Evolutionary conservation across 2,888 invertebrate species (phyloP).

Genomic region (Pollenia amentaria): DNA sequence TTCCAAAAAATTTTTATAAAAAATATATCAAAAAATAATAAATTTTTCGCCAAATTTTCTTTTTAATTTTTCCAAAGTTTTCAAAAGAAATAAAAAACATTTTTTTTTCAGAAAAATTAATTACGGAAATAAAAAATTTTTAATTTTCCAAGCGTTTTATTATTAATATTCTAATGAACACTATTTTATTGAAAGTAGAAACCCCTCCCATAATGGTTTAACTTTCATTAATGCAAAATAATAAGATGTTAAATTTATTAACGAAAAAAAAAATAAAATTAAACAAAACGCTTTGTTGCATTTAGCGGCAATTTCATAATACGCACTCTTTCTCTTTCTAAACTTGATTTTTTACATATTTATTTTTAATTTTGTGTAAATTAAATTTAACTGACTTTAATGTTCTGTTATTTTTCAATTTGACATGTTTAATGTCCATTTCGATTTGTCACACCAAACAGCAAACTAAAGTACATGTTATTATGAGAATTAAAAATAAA

Average conservation of each 20-base stretch:
- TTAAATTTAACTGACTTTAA: constrained; percentile 29
- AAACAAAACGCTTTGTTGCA: constrained; percentile 38
- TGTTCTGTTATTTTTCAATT: constrained; percentile 52
- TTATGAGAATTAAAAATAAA: constrained; percentile 23
- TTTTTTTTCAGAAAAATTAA: too few relatives aligned
- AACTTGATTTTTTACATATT: constrained; percentile 30
- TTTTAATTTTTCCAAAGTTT: too few relatives aligned
- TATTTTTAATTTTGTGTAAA: constrained; percentile 1
- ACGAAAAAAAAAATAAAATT: constrained; percentile 1
- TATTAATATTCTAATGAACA: too few relatives aligned
- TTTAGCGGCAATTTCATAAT: constrained; percentile 5
- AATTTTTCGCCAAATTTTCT: too few relatives aligned
- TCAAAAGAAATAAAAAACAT: too few relatives aligned
- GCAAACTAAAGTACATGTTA: constrained; percentile 12
- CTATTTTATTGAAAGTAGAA: too few relatives aligned
- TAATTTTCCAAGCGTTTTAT: too few relatives aligned
- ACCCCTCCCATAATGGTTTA: constrained; percentile 43
- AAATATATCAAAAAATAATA: too few relatives aligned
- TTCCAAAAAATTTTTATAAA: too few relatives aligned
- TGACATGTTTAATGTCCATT: constrained; percentile 51
- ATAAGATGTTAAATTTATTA: constrained; percentile 16
- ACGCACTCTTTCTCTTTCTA: constrained; percentile 28
- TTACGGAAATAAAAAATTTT: too few relatives aligned
- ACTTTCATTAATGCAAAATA: neutral
- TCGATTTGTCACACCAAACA: constrained; percentile 62